Evolutionary conservation across 1,140 invertebrate genomes (phyloP), one percentile per base, ranked within the genome.

Genomic region (Zaprionus davidi): DNA sequence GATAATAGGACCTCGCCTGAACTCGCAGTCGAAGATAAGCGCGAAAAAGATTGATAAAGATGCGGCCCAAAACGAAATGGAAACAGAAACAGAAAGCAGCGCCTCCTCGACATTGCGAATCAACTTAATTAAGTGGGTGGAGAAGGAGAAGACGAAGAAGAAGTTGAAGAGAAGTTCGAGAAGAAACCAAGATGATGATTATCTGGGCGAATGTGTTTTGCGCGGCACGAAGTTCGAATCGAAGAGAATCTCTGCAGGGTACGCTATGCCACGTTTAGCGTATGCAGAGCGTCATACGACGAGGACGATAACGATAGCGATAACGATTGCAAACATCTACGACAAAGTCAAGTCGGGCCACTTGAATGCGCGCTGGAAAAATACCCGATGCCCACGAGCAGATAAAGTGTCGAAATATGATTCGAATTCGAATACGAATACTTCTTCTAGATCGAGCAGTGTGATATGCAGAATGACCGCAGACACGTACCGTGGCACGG

Each of bases 1-100:
- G 85, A 90, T 90, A 90, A 90, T 82, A 82, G 82, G 82, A 90
- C 81, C 85, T 71, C 70, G 74, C 72, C 68, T 90, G 86, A 90
- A 90, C 86, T 46, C 85, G 82, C 90, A 90, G 79, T 82, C 68
- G 56, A 90, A 90, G 85, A 59, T 79, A 78, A 71, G 71, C 53
- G 53, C 51, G 56, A 55, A 58, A 78, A 56, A 78, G 85, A 90
- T 90, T 90, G 85, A 90, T 90, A 86, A 85, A 84, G 80, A 78
- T 46, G 72, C 79, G 60, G 63, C 72, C 57, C 73, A 81, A 70
- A 80, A 74, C 24, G 62, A 71, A 88, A 78, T 83, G 72, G 62
- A 72, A 44, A 17, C 41, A 46, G 41, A n/a, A 17, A 44, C 15
- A 44, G 15, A 58, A 64, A 36, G 20, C 24, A 17, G 11, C 51